Percentiles rank a stretch among this genome's conserved stretches.
phyloP scores from a whole-genome alignment of 2,113 vertebrate species.

The Lichenostomus cassidix region DNA sequence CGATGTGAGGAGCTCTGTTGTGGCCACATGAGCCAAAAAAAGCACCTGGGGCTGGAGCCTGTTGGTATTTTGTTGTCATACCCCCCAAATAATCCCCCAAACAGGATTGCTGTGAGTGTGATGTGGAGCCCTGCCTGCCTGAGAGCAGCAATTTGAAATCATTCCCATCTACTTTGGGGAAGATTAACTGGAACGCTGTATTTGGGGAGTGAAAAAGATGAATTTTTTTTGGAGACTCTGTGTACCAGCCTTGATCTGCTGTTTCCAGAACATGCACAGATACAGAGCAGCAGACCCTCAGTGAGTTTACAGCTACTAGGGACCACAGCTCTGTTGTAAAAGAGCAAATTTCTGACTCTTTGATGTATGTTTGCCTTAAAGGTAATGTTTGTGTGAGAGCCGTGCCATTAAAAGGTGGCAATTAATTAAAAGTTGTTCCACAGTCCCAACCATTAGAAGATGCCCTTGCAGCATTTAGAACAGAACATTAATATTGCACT shows the following conservation, averaged over 20 bases:
- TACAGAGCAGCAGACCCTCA: not conserved
- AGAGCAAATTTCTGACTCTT: slow-evolving; percentile 17
- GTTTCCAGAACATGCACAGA: not conserved
- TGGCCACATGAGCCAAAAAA: not conserved
- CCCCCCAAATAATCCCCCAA: not conserved
- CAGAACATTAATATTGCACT: not conserved
- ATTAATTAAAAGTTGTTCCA: slow-evolving; percentile 52
- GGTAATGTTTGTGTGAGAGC: slow-evolving; percentile 58
- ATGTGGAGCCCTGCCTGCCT: not conserved
- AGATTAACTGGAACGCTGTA: not conserved
- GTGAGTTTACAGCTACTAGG: not conserved
- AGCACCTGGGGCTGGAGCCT: not conserved
- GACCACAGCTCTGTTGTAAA: not conserved
- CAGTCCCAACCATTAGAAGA: slow-evolving; percentile 5
- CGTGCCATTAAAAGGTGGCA: slow-evolving; percentile 9
- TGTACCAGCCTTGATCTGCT: not conserved
- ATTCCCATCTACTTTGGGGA: not conserved
- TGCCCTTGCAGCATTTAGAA: slow-evolving; percentile 23
- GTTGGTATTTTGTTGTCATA: not conserved
- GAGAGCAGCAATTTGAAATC: not conserved
- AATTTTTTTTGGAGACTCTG: not conserved
- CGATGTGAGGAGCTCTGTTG: not conserved
- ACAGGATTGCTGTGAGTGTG: not conserved
- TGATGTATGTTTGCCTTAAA: slow-evolving; percentile 54
- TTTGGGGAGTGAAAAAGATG: not conserved